Base-by-base conservation (phyloP, 2,113 vertebrate species). In the Coryphaenoides rupestris region DNA sequence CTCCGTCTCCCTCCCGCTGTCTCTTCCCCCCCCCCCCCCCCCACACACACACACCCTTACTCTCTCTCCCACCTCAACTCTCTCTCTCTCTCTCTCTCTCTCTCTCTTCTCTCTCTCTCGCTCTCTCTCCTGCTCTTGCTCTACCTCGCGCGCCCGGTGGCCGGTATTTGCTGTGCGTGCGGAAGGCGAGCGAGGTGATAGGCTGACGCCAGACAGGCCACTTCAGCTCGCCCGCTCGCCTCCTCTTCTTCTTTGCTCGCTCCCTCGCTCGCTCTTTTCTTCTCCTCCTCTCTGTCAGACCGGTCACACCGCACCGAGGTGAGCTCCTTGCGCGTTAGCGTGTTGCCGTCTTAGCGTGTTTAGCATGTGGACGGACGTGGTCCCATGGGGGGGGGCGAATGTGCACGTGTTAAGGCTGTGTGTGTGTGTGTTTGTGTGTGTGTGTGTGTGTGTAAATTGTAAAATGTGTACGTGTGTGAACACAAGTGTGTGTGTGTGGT, bases 141-240 rank as follows among this genome's bases (percentile, higher is more conserved):
- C 33, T 46, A 52, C 33, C 80, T 68, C 81, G 77, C 74, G 73
- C 74, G 80, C 76, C 69, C 47, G 77, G 73, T 73, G 84, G 83
- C 80, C 79, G 80, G 84, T 85, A 76, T 74, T 76, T 65, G 77
- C 71, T 71, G 77, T 76, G 78, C 72, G 67, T 73, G 73, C 69
- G 66, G 73, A 72, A 65, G 77, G 79, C 82, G 73, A 82, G 71
- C 64, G 78, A 90, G 85, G 86, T 84, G 85, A 88, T 89, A 87
- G 89, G 89, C 86, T 91, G 86, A 70, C 72, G 77, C 73, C 84
- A 80, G 81, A 65, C 87, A 82, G 87, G 86, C 82, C 89, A 86
- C 85, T 85, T 76, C 75, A 83, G 86, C 84, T 58, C 75, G 81
- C 87, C 70, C 74, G 68, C 72, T 84, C 53, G 46, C 47, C 56